phyloP scores from a whole-genome alignment of 1,140 invertebrate species.

The Radopholus similis region DNA sequence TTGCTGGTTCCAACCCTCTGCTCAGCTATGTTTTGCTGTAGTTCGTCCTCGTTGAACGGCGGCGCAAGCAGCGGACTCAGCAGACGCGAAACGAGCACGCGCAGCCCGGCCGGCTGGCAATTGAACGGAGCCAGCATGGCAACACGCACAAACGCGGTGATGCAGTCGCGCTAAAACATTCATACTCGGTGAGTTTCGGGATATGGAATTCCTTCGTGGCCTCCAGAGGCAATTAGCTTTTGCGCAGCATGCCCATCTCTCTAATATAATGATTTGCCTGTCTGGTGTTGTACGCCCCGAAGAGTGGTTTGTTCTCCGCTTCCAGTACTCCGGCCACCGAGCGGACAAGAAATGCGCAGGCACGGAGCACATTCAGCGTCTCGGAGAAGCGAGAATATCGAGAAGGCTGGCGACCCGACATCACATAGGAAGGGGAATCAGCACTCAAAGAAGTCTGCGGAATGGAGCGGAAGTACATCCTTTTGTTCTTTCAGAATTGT shows the following conservation, averaged over 20 bases:
- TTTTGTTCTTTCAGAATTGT: background rate
- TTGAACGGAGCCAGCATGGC: conserved; percentile 47
- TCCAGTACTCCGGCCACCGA: conserved; percentile 42
- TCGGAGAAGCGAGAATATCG: conserved; percentile 15
- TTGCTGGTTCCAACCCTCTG: conserved; percentile 16
- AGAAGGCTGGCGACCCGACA: background rate
- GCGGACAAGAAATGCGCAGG: conserved; percentile 51
- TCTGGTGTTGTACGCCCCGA: conserved; percentile 57
- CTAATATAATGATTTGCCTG: conserved; percentile 28
- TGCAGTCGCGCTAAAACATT: conserved; percentile 43
- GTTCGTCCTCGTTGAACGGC: background rate
- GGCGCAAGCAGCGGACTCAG: conserved; percentile 33
- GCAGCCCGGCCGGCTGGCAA: conserved; percentile 30
- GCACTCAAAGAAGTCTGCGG: background rate
- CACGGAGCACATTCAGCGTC: conserved; percentile 29
- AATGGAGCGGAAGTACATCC: background rate
- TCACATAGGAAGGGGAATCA: background rate
- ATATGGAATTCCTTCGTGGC: background rate
- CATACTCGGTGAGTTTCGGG: background rate
- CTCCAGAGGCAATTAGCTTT: background rate
- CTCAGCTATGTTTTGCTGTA: background rate
- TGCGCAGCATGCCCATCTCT: no score
- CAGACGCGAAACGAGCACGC: conserved; percentile 26
- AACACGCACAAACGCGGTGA: conserved; percentile 43
- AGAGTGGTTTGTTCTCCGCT: conserved; percentile 54